phyloP scores from a whole-genome alignment of 2,797 vertebrate species.

The Malurus splendens region DNA sequence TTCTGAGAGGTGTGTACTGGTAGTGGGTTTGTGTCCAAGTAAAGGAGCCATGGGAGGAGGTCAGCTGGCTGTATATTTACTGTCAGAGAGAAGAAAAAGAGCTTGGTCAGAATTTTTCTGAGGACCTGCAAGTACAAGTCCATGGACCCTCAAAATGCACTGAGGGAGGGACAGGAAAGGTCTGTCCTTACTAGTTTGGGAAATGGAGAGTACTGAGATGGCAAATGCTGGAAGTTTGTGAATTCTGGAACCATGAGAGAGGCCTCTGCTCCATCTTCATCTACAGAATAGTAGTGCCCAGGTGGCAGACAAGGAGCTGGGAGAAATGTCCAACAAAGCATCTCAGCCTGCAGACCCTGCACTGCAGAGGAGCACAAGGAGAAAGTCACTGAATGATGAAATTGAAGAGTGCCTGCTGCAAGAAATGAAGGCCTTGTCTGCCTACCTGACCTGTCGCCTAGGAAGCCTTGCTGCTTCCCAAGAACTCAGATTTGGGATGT shows the following conservation, averaged over 20 bases:
- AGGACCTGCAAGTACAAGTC: not conserved
- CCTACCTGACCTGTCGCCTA: not conserved
- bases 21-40: not conserved
- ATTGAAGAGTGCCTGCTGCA: not conserved
- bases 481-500: not conserved
- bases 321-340: not conserved
- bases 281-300: not conserved
- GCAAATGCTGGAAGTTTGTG: not conserved
- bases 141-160: not conserved
- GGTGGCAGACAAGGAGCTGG: not conserved
- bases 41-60: not conserved
- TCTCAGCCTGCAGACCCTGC: not conserved
- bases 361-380: not conserved
- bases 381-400: not conserved
- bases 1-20: not conserved
- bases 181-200: not conserved
- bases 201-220: not conserved
- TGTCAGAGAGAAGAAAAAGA: not conserved
- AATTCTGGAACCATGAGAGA: not conserved
- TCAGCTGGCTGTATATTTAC: not conserved
- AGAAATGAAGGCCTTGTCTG: not conserved
- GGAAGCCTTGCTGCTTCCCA: not conserved
- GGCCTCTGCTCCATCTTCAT: not conserved
- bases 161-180: not conserved
- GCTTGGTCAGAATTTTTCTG: not conserved